phyloP scores from a whole-genome alignment of 1,140 invertebrate genomes.

The Contarinia nasturtii region DNA sequence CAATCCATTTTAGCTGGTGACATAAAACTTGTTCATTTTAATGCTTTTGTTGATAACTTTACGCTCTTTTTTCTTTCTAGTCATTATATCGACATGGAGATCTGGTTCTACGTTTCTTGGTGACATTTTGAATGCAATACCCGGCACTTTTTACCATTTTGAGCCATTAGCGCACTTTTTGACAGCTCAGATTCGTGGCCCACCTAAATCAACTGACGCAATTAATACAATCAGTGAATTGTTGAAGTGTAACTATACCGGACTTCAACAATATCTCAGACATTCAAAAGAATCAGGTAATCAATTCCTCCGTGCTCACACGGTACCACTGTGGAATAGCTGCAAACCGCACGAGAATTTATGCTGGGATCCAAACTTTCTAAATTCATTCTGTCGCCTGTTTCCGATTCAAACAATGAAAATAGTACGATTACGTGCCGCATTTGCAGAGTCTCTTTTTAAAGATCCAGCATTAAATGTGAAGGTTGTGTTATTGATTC shows the following conservation, averaged over 20 bases:
- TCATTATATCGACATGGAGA: conserved; percentile 70
- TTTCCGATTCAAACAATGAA: conserved; percentile 82
- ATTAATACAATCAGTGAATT: conserved; percentile 45
- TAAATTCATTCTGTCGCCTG: conserved; percentile 55
- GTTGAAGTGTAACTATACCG: conserved; percentile 53
- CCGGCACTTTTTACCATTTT: conserved; percentile 74
- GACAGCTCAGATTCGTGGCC: conserved; percentile 56
- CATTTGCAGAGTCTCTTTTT: conserved; percentile 47
- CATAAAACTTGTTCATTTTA: too few species aligned
- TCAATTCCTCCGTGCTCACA: conserved; percentile 68
- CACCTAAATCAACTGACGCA: conserved; percentile 39
- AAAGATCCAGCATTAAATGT: conserved; percentile 53
- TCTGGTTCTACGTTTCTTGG: conserved; percentile 79
- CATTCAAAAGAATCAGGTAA: conserved; percentile 51
- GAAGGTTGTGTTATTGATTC: conserved; percentile 53
- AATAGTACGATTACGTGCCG: conserved; percentile 53
- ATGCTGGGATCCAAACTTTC: conserved; percentile 57
- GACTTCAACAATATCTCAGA: conserved; percentile 51
- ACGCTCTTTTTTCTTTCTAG: too few species aligned
- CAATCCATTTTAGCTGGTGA: too few species aligned
- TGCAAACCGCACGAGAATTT: conserved; percentile 50
- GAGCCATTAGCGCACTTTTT: conserved; percentile 66
- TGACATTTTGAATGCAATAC: conserved; percentile 61
- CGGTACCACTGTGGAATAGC: conserved; percentile 61
- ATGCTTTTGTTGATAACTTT: too few species aligned